Conservation (phyloP, 1,140 invertebrate genomes). For the Magallana gigas region DNA sequence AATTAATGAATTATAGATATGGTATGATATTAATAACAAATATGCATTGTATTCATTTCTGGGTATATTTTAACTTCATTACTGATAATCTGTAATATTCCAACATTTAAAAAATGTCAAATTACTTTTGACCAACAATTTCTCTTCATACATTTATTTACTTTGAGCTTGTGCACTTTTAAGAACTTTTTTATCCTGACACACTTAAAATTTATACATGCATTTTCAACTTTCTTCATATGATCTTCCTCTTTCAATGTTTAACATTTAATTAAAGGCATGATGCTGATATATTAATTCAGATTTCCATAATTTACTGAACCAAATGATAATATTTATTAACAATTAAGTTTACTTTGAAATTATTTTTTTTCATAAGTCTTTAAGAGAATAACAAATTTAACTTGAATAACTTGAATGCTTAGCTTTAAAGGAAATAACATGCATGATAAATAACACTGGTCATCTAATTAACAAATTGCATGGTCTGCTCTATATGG, state of each 20-base stretch:
- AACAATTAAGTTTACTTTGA: background rate
- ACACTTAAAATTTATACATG: background rate
- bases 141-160: background rate
- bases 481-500: background rate
- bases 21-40: too few species aligned
- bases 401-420: conserved; percentile 18
- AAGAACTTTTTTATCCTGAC: background rate
- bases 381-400: background rate
- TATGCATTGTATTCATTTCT: too few species aligned
- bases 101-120: too few species aligned
- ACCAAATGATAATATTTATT: background rate
- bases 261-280: background rate
- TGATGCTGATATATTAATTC: background rate
- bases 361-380: background rate
- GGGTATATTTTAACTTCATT: too few species aligned
- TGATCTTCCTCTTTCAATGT: background rate
- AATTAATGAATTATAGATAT: too few species aligned
- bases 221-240: background rate
- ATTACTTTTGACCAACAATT: background rate
- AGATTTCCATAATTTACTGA: background rate
- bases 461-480: conserved; percentile 26
- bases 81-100: too few species aligned
- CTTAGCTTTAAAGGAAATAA: conserved; percentile 12
- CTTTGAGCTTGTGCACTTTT: conserved; percentile 20
- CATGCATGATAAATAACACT: conserved; percentile 25